Evolutionary conservation across 2,797 vertebrate genomes (phyloP).

Genomic region (Lagocephalus sceleratus): DNA sequence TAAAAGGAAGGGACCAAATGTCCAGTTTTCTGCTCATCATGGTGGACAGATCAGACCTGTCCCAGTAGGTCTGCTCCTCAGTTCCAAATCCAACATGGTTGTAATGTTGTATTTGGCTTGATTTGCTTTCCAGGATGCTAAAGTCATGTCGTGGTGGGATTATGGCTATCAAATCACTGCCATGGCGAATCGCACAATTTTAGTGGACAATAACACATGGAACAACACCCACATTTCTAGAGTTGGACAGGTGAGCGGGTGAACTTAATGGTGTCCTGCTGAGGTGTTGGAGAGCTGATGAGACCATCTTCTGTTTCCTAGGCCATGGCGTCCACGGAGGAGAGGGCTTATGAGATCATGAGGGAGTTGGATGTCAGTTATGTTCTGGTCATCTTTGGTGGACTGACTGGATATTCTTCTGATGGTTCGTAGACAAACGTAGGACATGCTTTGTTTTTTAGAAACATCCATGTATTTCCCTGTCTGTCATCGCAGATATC

Average conservation of each 20-base stretch:
- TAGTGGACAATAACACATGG: constrained; percentile 99
- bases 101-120: neutral
- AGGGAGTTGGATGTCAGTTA: constrained; percentile 97
- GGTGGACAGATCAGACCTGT: too few relatives aligned
- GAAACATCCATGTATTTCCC: constrained; percentile 5
- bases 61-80: too few relatives aligned
- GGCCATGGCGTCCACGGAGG: constrained; percentile 98
- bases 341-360: constrained; percentile 98
- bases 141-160: constrained; percentile 99
- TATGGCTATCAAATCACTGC: constrained; percentile 99
- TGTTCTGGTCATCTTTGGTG: constrained; percentile 96
- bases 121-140: constrained; percentile 83
- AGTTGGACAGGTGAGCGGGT: constrained; percentile 90
- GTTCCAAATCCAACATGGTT: neutral
- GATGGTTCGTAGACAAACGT: constrained; percentile 76
- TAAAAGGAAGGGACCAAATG: too few relatives aligned
- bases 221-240: constrained; percentile 99
- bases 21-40: too few relatives aligned
- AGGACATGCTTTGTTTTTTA: neutral
- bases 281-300: constrained; percentile 3
- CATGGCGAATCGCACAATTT: constrained; percentile 97
- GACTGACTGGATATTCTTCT: constrained; percentile 95
- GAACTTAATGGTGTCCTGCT: neutral
- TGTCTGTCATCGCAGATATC: constrained; percentile 80
- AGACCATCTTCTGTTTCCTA: constrained; percentile 43